Base-by-base conservation (phyloP, 2,797 vertebrate genomes). In the Poecilia velifera region DNA sequence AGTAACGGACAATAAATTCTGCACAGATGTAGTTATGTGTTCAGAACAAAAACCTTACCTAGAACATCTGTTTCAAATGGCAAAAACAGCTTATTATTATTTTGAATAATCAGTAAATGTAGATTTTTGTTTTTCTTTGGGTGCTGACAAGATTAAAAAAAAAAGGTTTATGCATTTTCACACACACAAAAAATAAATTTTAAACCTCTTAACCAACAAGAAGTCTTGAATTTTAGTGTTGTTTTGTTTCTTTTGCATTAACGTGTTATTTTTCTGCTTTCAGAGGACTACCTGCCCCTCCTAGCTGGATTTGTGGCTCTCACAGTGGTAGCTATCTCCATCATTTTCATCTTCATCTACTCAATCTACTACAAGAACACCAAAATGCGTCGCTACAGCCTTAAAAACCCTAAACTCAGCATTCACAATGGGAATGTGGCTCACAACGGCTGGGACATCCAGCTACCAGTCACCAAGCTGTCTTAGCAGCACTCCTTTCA, bases 311-410 rank as follows among this genome's bases (percentile, higher is more conserved):
- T 96, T 34, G 94, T 96, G 83, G 96, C 95, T 0, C 73, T 95
- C 72, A 90, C 87, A 25, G 95, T 96, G 4, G 85, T 96, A 6
- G 71, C 82, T 51, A 96, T 93, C 87, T 94, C 93, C 0, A 39
- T 94, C 73, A 14, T 94, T 81, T 96, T 96, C 76, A 0, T 93
- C 83, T 92, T 92, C 89, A 94, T 96, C 88, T 96, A 93, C 89
- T 96, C 92, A 0, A 95, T 96, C 89, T 96, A 96, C 91, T 96
- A 96, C 91, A 96, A 96, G 90, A 96, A 95, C 91, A 96, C 95
- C 79, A 96, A 93, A 91, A 96, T 94, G 95, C 95, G 96, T 0
- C 92, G 80, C 75, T 96, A 96, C 90, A 95, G 84, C 83, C 86
- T 96, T n/a, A 95, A 96, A 84, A 94, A 94, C 53, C 91, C 93